Base-by-base conservation (phyloP, 2,113 vertebrate species). In the Phyllopteryx taeniolatus region DNA sequence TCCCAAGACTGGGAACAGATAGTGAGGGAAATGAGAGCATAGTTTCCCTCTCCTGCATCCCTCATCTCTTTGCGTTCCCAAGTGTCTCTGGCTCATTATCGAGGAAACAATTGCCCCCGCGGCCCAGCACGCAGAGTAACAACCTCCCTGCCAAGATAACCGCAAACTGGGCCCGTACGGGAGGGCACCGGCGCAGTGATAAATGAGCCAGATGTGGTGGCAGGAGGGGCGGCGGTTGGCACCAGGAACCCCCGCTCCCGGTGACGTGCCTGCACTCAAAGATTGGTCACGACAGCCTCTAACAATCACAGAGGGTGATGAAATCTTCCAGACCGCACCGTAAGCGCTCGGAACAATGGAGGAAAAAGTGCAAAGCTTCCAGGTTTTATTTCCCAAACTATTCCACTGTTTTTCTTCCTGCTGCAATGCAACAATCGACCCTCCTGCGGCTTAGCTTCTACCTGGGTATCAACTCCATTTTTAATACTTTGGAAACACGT, bases 11-110 rank as follows among this genome's bases (percentile, higher is more conserved):
- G 15, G 74, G 75, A 64, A 47, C 35, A 83, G 88, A 90, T 90
- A 86, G 74, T 71, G 86, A 49, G 88, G 89, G 89, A 92, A 91
- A 80, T 87, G 82, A 91, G 87, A 56, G 76, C 85, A 92, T 83
- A 80, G 73, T 86, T 90, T 92, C 87, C 91, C 49, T 73, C 62
- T 66, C 67, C 33, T 66, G 62, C 51, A 49, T 77, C 73, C 31
- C 59, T 67, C 67, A 73, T 67, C 53, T 64, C 66, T 83, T 78
- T 87, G 79, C 84, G 81, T 90, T 89, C 88, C 83, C 86, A 87
- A 82, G 85, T 27, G 33, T 68, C 33, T 39, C 89, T 91, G 89
- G 89, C 86, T 85, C 76, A 54, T 86, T 89, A 91, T 91, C 79
- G 77, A 77, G 79, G 76, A 76, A 86, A 75, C 47, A 63, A 82